Evolutionary conservation across 2,797 vertebrate genomes (phyloP).

Genomic region (Neosalanx taihuensis): DNA sequence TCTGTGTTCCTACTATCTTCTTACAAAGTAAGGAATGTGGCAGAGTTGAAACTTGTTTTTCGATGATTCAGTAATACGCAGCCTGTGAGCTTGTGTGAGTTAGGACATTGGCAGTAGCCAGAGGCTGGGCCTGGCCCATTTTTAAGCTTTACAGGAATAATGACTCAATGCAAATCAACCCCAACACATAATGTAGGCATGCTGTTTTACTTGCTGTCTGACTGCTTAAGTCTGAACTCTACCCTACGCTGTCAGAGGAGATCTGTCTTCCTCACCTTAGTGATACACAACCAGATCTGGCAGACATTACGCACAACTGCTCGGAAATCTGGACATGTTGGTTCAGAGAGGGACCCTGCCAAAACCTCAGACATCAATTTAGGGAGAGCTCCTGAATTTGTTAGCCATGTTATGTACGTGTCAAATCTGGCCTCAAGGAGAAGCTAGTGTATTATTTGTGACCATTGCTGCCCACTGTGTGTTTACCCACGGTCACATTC

Average conservation of each 20-base stretch:
- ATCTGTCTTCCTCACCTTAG: slow-evolving; percentile 24
- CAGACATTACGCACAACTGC: slow-evolving; percentile 16
- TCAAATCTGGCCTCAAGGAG: slow-evolving; percentile 47
- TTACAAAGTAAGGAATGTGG: neutral
- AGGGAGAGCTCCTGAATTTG: slow-evolving; percentile 26
- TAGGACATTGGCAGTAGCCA: slow-evolving; percentile 26
- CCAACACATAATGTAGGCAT: slow-evolving; percentile 36
- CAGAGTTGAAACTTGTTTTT: slow-evolving; percentile 28
- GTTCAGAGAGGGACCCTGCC: slow-evolving; percentile 23
- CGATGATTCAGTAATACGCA: slow-evolving; percentile 18
- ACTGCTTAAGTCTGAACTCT: slow-evolving; percentile 13
- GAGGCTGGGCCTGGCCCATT: slow-evolving; percentile 27
- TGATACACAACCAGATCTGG: slow-evolving; percentile 40
- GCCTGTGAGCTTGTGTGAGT: slow-evolving; percentile 38
- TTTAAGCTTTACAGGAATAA: slow-evolving; percentile 55
- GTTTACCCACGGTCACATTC: slow-evolving; percentile 52
- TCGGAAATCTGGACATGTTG: slow-evolving; percentile 34
- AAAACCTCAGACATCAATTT: slow-evolving; percentile 60
- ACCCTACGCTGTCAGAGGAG: slow-evolving; percentile 15
- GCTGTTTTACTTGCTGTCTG: slow-evolving; percentile 21
- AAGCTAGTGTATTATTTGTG: slow-evolving; percentile 45
- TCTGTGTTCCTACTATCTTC: neutral
- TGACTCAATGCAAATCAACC: slow-evolving; percentile 53
- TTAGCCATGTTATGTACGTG: slow-evolving; percentile 42
- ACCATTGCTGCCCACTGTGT: slow-evolving; percentile 26